Base-by-base conservation (phyloP, 2,797 vertebrate species). In the Lindbergichthys nudifrons region DNA sequence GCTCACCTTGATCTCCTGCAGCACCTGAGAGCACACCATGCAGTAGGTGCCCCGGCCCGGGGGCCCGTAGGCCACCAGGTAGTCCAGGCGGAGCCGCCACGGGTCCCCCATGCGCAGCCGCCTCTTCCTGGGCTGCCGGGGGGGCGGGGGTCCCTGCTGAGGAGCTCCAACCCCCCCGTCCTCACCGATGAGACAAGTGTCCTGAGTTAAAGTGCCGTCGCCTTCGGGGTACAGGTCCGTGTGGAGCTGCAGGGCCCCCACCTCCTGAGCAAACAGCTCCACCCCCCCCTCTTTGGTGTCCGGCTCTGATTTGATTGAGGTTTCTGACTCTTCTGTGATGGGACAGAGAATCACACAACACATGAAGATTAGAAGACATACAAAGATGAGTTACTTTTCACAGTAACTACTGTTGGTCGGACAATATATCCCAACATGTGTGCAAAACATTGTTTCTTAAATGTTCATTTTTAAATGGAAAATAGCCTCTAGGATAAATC, bases 21-120 rank as follows among this genome's bases (percentile, higher is more conserved):
- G 90, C 39, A 94, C 87, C 82, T 96, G 94, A 77, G 96, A 96
- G 74, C 97, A 98, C 79, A 96, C 96, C 97, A 97, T 95, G 89
- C 97, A 97, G 90, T 94, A 96, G 16, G 95, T 94, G 19, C 96
- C 95, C 11, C 91, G 94, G 45, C 94, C 94, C 75, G 91, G 88
- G 5, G 96, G 95, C 53, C 96, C 96, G 39, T 96, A 95, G 36
- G 96, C 96, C 92, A 98, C 93, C 82, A 98, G 90, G 88, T 96
- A 97, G 88, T 97, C 96, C 2, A 96, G 93, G 16, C 96, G 95
- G 81, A 97, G 96, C 51, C 94, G 93, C 91, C 95, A 95, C 1
- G 95, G 96, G 82, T 94, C 93, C 11, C 93, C 92, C 10, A 89
- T 93, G 0, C 91, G 91, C 53, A 93, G 90, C 10, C 86, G 87